Evolutionary conservation across 2,888 invertebrate genomes (phyloP).

Genomic region (Seira musarum): DNA sequence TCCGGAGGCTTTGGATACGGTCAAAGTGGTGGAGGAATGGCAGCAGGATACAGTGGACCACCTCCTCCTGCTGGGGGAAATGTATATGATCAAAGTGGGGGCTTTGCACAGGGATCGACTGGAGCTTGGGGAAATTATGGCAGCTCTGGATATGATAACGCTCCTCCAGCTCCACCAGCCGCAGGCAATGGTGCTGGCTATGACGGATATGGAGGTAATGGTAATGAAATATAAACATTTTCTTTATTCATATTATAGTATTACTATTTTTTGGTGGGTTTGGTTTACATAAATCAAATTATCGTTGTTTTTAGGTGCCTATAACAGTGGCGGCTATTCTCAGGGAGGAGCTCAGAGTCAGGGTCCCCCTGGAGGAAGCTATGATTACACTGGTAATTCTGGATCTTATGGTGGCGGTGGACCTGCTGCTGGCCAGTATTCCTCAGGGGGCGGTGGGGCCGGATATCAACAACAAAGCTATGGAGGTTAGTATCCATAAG

Average conservation of each 20-base stretch:
- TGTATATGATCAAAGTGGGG: slow-evolving; percentile 58
- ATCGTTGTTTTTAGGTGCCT: too few species aligned
- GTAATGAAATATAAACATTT: too few species aligned
- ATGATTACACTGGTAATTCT: slow-evolving; percentile 43
- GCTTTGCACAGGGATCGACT: slow-evolving; percentile 45
- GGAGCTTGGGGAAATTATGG: slow-evolving; percentile 56
- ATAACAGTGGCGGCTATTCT: too few species aligned
- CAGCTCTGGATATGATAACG: slow-evolving; percentile 39
- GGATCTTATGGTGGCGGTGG: slow-evolving; percentile 34
- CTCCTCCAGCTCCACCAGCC: slow-evolving; percentile 37
- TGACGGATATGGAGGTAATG: slow-evolving; percentile 19
- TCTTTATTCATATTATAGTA: too few species aligned
- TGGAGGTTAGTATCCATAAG: slow-evolving; percentile 22
- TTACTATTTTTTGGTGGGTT: slow-evolving; percentile 47
- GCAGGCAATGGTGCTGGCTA: not conserved
- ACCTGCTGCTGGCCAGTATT: slow-evolving; percentile 40
- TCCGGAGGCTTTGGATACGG: slow-evolving; percentile 51
- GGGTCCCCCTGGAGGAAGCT: slow-evolving; percentile 48
- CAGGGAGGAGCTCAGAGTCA: too few species aligned
- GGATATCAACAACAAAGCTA: slow-evolving; percentile 58
- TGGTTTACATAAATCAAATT: slow-evolving; percentile 8
- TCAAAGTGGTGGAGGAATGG: slow-evolving; percentile 32
- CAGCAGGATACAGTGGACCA: slow-evolving; percentile 48
- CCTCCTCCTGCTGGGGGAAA: slow-evolving; percentile 56
- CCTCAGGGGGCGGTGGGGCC: slow-evolving; percentile 39